These are phyloP conservation scores for Himalopsyche tibetana DNA, from an alignment of 2,888 invertebrate genomes.

Conservation along the genomic window DNA sequence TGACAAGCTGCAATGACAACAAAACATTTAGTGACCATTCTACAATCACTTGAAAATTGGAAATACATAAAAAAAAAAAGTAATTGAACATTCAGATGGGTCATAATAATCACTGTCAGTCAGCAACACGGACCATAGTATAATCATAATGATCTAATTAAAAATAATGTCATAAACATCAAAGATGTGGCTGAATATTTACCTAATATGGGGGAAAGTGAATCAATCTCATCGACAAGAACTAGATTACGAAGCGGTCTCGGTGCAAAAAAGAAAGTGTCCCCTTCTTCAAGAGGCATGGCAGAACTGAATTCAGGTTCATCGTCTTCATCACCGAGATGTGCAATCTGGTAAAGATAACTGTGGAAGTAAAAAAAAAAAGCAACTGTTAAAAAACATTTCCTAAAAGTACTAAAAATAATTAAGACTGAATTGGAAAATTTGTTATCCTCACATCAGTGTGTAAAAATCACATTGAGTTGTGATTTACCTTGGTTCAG, in stretches of 20 bases:
- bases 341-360: conserved; percentile 99
- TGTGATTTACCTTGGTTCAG: conserved; percentile 81
- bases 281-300: conserved; percentile 98
- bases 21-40: background rate
- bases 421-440: conserved; percentile 32
- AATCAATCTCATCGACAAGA: conserved; percentile 97
- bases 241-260: conserved; percentile 95
- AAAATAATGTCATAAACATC: background rate
- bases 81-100: conserved; percentile 56
- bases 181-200: conserved; percentile 62
- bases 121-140: conserved; percentile 77
- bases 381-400: conserved; percentile 44
- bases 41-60: background rate
- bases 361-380: conserved; percentile 74
- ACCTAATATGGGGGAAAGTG: conserved; percentile 94
- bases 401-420: background rate
- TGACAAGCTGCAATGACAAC: conserved; percentile 79
- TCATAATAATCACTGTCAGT: conserved; percentile 72
- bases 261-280: conserved; percentile 99
- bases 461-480: conserved; percentile 76
- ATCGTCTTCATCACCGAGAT: conserved; percentile 98
- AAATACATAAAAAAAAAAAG: too few species aligned
- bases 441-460: conserved; percentile 76
- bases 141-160: conserved; percentile 74
- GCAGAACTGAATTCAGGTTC: conserved; percentile 99